Evolutionary conservation across 2,113 vertebrate species (phyloP), one percentile per base, ranked within the genome.

Genomic region (Notechis scutatus): DNA sequence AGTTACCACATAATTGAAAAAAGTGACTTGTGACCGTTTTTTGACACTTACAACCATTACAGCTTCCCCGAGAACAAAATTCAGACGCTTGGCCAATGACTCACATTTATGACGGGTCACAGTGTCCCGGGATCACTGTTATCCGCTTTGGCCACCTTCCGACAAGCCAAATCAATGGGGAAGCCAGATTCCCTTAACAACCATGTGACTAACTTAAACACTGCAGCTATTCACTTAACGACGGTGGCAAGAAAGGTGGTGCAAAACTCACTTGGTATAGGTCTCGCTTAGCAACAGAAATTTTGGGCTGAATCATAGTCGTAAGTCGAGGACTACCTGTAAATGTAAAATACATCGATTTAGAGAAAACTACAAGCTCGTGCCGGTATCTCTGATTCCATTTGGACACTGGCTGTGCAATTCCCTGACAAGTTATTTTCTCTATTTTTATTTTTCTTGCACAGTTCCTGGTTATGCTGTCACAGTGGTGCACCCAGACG

Each of bases 401-500:
- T 61, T 1, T 21, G 21, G 56, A 23, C 56, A 57, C 6, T 6
- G 2, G 56, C 21, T 23, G 56, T 57, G 56, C 21, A 57, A 23
- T 57, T 57, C 6, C 21, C 56, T 57, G 55, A 34, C 42, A 24
- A 45, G 3, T 18, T 56, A 0, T 29, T 29, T 50, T 26, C 9
- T 4, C 14, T 52, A 11, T 20, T 39, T 47, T 56, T 26, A 42
- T 4, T 54, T 59, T 81, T 90, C 90, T 47, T 74, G 50, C 26
- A 3, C 96, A 99, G 99, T 99, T 99, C 96, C 97, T 99, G 96
- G 97, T 98, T 91, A 99, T 99, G 94, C 95, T 99, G 95, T 98
- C 99, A 74, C 99, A 99, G 96, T 99, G 99, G 99, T 99, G 99
- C 97, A 99, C 99, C 24, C 99, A 99, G 97, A 99, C 99, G 1